Base-by-base conservation (phyloP, 2,797 vertebrate genomes). In the Phrynocephalus vlangalii region DNA sequence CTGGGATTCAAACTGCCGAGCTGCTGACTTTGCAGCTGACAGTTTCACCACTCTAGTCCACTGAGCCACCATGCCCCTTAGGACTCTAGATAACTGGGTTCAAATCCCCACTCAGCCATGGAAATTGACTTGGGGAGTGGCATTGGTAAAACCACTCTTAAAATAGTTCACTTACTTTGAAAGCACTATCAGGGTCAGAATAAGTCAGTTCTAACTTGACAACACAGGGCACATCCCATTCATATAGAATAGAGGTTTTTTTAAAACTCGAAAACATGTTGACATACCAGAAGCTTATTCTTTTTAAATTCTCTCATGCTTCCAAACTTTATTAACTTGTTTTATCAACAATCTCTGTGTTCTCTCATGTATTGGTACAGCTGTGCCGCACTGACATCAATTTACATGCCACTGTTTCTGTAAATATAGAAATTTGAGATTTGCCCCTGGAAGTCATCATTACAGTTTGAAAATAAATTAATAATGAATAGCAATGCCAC, bases 371-470 rank as follows among this genome's bases (percentile, higher is more conserved):
- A 94, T 88, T 79, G 91, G 92, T 79, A 90, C 86, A 91, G n/a
- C 90, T 70, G 90, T 92, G 87, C 91, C 88, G 68, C 84, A 80
- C 93, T 91, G 87, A 94, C 94, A 94, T 93, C 94, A 94, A 91
- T 90, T 89, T 92, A 93, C 92, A 92, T 88, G 92, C 77, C 0
- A 38, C 91, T 91, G 71, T 95, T 95, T 96, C 93, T 94, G 92
- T 94, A 96, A 95, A 95, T 94, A 96, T 79, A 92, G 92, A 96
- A 95, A 95, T 95, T 94, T 95, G 93, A 94, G 95, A 94, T 94
- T 96, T 95, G 92, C 95, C 88, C 87, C 89, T 91, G 90, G 91
- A 96, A 95, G 92, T 93, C 95, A 94, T 96, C 93, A 94, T 93
- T 94, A 92, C 91, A 93, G 92, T 94, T 95, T 95, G 91, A 96